Evolutionary conservation across 2,888 invertebrate species (phyloP).

Genomic region (Ectemnius lituratus): DNA sequence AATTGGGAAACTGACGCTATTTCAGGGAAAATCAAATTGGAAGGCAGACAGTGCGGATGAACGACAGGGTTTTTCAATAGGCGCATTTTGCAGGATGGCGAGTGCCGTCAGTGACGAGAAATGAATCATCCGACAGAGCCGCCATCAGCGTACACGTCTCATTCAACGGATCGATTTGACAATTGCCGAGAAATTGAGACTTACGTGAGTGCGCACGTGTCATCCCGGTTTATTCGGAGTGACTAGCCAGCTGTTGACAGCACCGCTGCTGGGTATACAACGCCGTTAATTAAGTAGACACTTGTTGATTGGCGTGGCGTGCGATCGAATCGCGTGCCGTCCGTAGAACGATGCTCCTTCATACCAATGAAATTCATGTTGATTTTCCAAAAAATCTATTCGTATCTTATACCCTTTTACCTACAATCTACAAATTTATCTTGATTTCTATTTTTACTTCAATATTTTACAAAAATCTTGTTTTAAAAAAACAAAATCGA

Average conservation of each 20-base stretch:
- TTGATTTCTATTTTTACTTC: no score
- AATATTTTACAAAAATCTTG: no score
- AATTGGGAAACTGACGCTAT: no score
- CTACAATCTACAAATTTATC: no score
- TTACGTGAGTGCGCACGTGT: conserved; percentile 12
- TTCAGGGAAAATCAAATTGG: not conserved
- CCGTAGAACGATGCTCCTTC: conserved; percentile 34
- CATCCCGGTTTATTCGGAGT: conserved; percentile 38
- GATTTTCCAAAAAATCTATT: no score
- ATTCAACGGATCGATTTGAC: conserved; percentile 11
- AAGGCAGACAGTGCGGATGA: not conserved
- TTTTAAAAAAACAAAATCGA: no score
- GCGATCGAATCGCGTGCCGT: conserved; percentile 43
- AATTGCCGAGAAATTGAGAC: conserved; percentile 18
- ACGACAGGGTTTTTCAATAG: not conserved
- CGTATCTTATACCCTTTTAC: no score
- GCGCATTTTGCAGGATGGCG: not conserved
- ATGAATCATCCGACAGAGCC: not conserved
- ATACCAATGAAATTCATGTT: no score
- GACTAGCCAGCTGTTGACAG: conserved; percentile 51
- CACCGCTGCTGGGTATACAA: conserved; percentile 40
- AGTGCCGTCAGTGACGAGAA: not conserved
- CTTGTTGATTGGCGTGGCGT: conserved; percentile 32
- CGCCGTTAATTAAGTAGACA: conserved; percentile 59
- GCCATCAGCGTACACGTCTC: not conserved